Evolutionary conservation across 2,113 vertebrate species (phyloP).

Genomic region (Crotalus viridis): DNA sequence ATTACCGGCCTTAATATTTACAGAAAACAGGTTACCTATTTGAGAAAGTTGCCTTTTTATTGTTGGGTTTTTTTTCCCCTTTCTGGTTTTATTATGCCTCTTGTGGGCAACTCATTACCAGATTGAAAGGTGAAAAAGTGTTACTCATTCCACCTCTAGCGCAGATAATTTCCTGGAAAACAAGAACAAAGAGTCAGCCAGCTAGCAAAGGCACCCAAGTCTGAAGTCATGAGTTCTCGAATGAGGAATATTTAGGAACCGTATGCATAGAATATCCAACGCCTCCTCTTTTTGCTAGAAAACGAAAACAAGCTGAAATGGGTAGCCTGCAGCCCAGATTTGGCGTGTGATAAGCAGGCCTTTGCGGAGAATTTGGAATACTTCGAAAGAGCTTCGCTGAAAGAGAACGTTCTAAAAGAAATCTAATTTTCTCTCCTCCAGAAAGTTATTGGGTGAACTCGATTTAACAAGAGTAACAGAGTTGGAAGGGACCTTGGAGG

Average conservation of each 20-base stretch:
- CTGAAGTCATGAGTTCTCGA: not conserved
- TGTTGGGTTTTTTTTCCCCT: rapidly evolving
- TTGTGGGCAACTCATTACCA: not conserved
- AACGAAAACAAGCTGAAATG: slow-evolving; percentile 28
- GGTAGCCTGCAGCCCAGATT: slow-evolving; percentile 43
- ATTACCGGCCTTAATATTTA: not conserved
- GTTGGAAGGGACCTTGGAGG: not conserved
- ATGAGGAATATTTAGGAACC: not conserved
- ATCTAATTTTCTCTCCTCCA: not conserved
- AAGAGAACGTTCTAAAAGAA: slow-evolving; percentile 17
- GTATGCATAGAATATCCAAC: not conserved
- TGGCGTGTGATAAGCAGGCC: slow-evolving; percentile 13
- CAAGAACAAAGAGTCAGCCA: not conserved
- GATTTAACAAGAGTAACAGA: not conserved
- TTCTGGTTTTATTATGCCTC: not conserved
- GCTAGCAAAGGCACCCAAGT: not conserved
- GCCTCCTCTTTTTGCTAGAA: slow-evolving; percentile 13
- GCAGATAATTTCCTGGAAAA: not conserved
- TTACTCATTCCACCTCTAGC: not conserved
- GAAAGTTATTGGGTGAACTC: not conserved
- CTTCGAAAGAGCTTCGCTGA: not conserved
- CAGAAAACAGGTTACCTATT: no score
- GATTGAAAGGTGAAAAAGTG: not conserved
- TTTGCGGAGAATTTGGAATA: slow-evolving; percentile 36
- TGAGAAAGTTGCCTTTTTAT: not conserved